Evolutionary conservation across 2,797 vertebrate genomes (phyloP), one percentile per base, ranked within the genome.

Genomic region (Pygocentrus nattereri): DNA sequence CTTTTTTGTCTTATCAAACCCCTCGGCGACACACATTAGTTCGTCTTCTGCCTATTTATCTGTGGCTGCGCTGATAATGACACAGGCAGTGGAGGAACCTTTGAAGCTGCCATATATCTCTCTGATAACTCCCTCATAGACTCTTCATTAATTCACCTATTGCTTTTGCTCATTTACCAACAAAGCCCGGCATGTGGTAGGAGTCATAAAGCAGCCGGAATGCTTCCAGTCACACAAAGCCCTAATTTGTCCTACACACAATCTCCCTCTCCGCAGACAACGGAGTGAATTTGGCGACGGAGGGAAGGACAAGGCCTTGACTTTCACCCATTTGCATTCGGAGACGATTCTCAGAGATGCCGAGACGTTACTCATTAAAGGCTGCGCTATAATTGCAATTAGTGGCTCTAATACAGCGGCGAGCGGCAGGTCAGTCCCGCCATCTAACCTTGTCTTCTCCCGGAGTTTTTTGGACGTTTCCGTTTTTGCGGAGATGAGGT

Each of bases 381-480:
- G 19, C 12, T 0, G 2, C 27, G 25, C 86, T 89, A 47, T 91
- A 82, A 89, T 93, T 93, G 88, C 88, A 79, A 82, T 81, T 84
- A 78, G 21, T 50, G 69, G 76, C 87, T 88, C 19, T 83, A 88
- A 92, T 90, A 88, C 85, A 56, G 52, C n/a, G 77, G n/a, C 86
- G 81, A 85, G 91, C 82, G 88, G 76, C 76, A n/a, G 52, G 87
- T 79, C 68, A 84, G 50, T 82, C 89, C 72, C 88, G 82, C 77
- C 82, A 85, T 88, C 85, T 89, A 87, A 92, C 91, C 89, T 93
- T 93, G 93, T 78, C 86, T 91, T 87, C 83, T 90, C 88, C 84
- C 85, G 67, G 89, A 90, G 87, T 88, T 73, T 82, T 80, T 71
- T 74, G 27, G 75, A 91, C 86, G 89, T 91, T 89, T 88, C 88